phyloP scores from a whole-genome alignment of 2,797 vertebrate genomes.

The Hirundo rustica region DNA sequence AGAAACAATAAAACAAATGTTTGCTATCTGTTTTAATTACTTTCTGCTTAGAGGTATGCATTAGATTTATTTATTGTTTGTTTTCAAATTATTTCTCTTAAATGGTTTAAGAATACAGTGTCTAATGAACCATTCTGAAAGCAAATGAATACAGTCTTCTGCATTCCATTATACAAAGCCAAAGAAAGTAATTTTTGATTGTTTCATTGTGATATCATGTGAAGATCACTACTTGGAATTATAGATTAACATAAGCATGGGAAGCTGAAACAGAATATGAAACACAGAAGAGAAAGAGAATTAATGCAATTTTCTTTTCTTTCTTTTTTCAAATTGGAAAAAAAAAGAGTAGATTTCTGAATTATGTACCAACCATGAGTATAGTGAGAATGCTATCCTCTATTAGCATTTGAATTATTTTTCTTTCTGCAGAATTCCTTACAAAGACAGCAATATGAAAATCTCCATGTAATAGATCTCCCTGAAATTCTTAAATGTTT shows the following conservation, averaged over 20 bases:
- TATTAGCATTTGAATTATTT: background rate
- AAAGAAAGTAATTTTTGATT: background rate
- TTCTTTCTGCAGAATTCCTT: background rate
- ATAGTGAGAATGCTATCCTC: background rate
- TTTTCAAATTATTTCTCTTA: conserved; percentile 16
- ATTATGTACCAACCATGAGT: background rate
- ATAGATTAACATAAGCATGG: background rate
- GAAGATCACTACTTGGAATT: background rate
- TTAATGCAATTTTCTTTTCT: background rate
- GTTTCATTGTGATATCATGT: background rate
- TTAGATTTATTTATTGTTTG: conserved; percentile 60
- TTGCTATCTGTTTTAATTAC: conserved; percentile 67
- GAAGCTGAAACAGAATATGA: background rate
- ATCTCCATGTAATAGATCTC: background rate
- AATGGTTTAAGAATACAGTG: conserved; percentile 10
- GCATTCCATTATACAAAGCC: background rate
- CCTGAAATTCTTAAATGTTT: background rate
- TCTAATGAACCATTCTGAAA: conserved; percentile 46
- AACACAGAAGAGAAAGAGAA: background rate
- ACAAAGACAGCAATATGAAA: background rate
- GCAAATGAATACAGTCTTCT: background rate
- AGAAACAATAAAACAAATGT: conserved; percentile 55
- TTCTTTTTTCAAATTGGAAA: background rate
- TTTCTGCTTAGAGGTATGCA: conserved; percentile 61
- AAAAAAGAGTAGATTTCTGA: background rate